phyloP scores from a whole-genome alignment of 2,797 vertebrate species.

The Sebastes kiyomatsui region DNA sequence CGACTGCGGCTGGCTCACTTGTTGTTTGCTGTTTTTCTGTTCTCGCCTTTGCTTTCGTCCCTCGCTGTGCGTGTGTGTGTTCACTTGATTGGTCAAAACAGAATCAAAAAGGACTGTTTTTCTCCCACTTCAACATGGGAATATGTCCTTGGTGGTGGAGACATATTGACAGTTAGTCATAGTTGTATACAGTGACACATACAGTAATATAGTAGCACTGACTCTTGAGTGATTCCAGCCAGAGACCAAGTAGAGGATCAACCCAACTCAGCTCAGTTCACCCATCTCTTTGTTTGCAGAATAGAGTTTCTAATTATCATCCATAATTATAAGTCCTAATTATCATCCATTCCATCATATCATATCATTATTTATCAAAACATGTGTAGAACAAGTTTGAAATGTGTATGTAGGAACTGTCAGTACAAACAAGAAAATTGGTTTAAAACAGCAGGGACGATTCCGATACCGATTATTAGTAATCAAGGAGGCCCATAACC shows the following conservation, averaged over 20 bases:
- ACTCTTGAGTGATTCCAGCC: too few species aligned
- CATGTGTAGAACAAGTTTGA: too few species aligned
- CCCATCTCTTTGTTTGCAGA: neutral
- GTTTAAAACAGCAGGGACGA: too few species aligned
- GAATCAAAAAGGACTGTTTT: neutral
- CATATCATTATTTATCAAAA: neutral
- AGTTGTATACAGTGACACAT: neutral
- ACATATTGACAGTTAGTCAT: neutral
- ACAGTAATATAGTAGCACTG: neutral
- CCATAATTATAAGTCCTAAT: too few species aligned
- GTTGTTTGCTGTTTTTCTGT: slow-evolving; percentile 28
- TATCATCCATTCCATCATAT: neutral
- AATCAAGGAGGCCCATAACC: too few species aligned
- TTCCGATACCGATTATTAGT: too few species aligned
- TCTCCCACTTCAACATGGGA: neutral
- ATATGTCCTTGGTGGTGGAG: neutral
- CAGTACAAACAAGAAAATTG: too few species aligned
- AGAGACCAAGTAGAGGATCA: neutral
- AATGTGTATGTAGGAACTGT: too few species aligned
- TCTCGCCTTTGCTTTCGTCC: slow-evolving; percentile 11
- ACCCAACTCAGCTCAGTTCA: neutral
- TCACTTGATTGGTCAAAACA: slow-evolving; percentile 8
- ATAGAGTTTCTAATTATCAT: neutral
- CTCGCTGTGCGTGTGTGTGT: neutral
- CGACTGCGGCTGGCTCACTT: neutral